Base-by-base conservation (phyloP, 2,113 vertebrate species). In the Platysteira castanea region DNA sequence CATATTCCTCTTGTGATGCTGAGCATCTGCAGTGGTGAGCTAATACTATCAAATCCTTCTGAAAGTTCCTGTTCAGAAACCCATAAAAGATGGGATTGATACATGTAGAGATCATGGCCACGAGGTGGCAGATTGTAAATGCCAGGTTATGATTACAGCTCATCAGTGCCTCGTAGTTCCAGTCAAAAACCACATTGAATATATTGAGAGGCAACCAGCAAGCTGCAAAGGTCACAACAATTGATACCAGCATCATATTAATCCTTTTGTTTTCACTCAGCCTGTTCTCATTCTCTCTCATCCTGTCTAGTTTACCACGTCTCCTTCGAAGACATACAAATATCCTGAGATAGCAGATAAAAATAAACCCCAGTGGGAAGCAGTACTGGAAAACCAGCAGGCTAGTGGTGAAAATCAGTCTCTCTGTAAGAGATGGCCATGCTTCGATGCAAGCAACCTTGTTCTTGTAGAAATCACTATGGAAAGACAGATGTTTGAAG, bases 41-140 rank as follows among this genome's bases (percentile, higher is more conserved):
- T 64, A 98, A 76, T 21, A 96, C 76, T 13, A 96, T 19, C 49
- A 98, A 93, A 75, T 98, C 98, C 84, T 98, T 98, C 92, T 98
- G 98, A 61, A 98, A 98, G 90, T 98, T 98, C 95, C 96, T 98
- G 95, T 98, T 98, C 64, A 98, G 97, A 87, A 98, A 98, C 5
- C 98, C 98, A 11, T 98, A 98, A 69, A 98, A 98, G 75, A 98
- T 60, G 52, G 98, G 98, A 50, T 98, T 98, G 96, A 98, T 97
- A 64, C 98, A 98, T 0, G 97, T 98, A 11, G 98, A 98, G 81
- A 96, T 85, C 97, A 98, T 98, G 85, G 98, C 98, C 88, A 98
- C 75, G 42, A 98, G 96, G 89, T 98, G 98, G 79, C 98, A 98
- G 31, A 98, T 76, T 46, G 96, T 97, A 94, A 98, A 98, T 26